Evolutionary conservation across 2,888 invertebrate genomes (phyloP), one percentile per base, ranked within the genome.

Genomic region (Scaptomyza caliginosa): DNA sequence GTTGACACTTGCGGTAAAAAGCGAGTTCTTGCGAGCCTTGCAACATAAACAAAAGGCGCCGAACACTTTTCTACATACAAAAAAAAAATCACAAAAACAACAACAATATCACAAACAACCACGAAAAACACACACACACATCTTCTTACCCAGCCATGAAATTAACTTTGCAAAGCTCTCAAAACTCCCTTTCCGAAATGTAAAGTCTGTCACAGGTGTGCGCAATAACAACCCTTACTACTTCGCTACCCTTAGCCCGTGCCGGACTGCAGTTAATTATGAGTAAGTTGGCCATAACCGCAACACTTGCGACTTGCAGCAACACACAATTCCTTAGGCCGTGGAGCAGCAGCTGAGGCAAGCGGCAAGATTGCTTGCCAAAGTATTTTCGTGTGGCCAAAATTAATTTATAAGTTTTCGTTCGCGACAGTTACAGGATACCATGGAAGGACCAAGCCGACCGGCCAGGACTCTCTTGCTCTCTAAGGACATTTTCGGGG

Each of bases 1-100:
- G 86, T 82, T 84, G 84, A 87, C 87, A 85, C 84, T 84, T 85
- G 79, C 82, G 88, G 87, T 85, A 78, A 84, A 86, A 72, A 72
- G 73, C 74, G 70, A 73, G 70, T 55, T 67, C 50, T 63, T 56
- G 73, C 51, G 4, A 28, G 56, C 74, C 74, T 34, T 34, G 74
- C 82, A 82, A 85, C 86, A 83, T 84, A 84, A 86, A 86, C 81
- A 82, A 83, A 86, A 68, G 80, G 77, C 69, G 60, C 71, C 73
- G 72, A 82, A 82, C 74, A 57, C 34, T 6, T 16, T 67, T 83
- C 67, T 57, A 63, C 74, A 67, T 46, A 55, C 26, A n/a, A n/a
- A 38, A 43, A n/a, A 6, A 38, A 60, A 34, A 24, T 16, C 19
- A 17, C 13, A 43, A 26, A 26, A 48, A 48, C 28, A 40, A 48